Evolutionary conservation across 2,888 invertebrate genomes (phyloP).

Genomic region (Eudasyphora cyanicolor): DNA sequence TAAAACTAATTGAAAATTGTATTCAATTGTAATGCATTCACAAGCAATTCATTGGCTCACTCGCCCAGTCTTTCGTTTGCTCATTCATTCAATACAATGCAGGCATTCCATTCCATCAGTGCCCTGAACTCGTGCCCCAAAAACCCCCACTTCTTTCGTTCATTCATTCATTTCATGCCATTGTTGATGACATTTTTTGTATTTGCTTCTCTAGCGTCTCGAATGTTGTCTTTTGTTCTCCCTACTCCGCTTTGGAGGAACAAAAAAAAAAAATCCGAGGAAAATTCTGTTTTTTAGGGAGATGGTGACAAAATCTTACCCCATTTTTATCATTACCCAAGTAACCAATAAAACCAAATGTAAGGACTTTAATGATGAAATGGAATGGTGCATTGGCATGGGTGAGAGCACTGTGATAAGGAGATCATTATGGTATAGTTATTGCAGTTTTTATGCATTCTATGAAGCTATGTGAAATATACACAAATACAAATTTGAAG

Average conservation of each 20-base stretch:
- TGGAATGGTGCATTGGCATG: neutral
- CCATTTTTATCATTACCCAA: neutral
- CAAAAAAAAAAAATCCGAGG: neutral
- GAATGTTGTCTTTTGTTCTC: neutral
- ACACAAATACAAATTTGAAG: neutral
- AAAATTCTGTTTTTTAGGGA: slow-evolving; percentile 1
- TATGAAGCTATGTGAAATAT: neutral
- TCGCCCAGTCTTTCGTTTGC: slow-evolving; percentile 39
- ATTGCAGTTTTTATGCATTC: neutral
- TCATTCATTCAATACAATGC: neutral
- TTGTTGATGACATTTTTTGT: neutral
- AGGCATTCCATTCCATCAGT: no score
- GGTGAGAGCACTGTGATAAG: neutral
- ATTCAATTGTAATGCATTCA: slow-evolving; percentile 57
- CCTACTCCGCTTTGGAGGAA: neutral
- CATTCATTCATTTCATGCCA: slow-evolving; percentile 16
- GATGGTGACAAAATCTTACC: neutral
- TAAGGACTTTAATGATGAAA: neutral
- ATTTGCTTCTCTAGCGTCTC: neutral
- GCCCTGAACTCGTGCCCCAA: no score
- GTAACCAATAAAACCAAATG: neutral
- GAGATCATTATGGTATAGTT: neutral
- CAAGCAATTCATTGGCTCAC: slow-evolving; percentile 15
- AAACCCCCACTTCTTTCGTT: no score
- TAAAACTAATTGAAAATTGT: slow-evolving; percentile 65